Percentiles rank a stretch among this genome's conserved stretches.
phyloP scores from a whole-genome alignment of 30 jellyfish, hydroid and myxozoan species.

The Pseudorhiza aurosa region DNA sequence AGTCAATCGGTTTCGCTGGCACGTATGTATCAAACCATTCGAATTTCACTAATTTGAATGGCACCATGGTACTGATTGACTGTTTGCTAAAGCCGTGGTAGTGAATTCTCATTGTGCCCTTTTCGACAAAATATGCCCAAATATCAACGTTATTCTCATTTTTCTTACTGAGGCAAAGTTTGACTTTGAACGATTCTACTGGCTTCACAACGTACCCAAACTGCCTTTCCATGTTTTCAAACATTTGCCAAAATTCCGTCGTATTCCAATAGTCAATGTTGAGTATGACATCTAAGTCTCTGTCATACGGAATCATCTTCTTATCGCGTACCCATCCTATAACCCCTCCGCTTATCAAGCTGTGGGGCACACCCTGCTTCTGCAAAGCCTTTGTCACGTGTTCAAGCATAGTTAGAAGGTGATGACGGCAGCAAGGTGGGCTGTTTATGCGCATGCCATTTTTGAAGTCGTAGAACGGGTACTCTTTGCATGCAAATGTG shows the following conservation, averaged over 20 bases:
- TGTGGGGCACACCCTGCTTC: constrained; percentile 46
- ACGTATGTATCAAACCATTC: constrained; percentile 67
- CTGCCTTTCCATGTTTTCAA: constrained; percentile 8
- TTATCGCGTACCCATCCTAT: constrained; percentile 89
- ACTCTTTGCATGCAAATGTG: constrained; percentile 76
- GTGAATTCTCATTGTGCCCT: constrained; percentile 18
- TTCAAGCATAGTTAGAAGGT: constrained; percentile 59
- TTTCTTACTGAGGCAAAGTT: constrained; percentile 44
- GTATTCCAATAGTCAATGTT: constrained; percentile 71
- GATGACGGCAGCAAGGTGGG: constrained; percentile 95
- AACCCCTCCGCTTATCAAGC: constrained; percentile 85
- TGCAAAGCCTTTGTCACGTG: constrained; percentile 46
- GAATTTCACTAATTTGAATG: constrained; percentile 43
- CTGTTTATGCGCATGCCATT: constrained; percentile 64
- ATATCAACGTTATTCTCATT: constrained; percentile 68
- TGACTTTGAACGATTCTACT: constrained; percentile 67
- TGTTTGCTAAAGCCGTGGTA: constrained; percentile 38
- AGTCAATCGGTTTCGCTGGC: constrained; percentile 73
- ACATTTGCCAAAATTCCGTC: constrained; percentile 47
- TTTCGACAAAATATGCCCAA: constrained; percentile 75
- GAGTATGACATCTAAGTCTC: constrained; percentile 76
- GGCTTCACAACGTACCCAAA: constrained; percentile 46
- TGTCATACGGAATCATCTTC: constrained; percentile 86
- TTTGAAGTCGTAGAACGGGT: constrained; percentile 57
- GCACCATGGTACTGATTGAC: constrained; percentile 51